A percentile compares a stretch with the other conserved stretches of the same genome.
These are phyloP conservation scores for Cottus gobio DNA, from an alignment of 2,113 vertebrate genomes.

Conservation along the genomic window DNA sequence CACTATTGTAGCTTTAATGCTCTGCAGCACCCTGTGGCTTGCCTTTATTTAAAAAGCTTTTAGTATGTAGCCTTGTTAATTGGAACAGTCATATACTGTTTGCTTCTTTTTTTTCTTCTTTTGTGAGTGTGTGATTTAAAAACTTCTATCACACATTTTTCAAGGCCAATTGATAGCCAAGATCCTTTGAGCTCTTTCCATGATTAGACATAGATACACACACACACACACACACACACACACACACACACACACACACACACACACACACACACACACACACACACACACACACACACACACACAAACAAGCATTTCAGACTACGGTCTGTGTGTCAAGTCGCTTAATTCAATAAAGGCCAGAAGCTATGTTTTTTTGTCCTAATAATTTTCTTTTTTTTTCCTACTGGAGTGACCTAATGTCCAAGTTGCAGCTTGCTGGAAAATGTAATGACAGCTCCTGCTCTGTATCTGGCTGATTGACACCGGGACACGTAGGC, in stretches of 20 bases:
- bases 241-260: neutral
- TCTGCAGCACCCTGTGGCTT: slow-evolving; percentile 53
- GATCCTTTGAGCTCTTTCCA: slow-evolving; percentile 31
- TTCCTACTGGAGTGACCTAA: slow-evolving; percentile 38
- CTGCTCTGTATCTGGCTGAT: slow-evolving; percentile 69
- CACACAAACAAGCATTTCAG: slow-evolving; percentile 8
- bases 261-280: neutral
- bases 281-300: slow-evolving; percentile 5
- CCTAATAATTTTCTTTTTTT: too few species aligned
- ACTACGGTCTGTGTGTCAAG: slow-evolving; percentile 4
- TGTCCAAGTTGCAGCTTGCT: slow-evolving; percentile 27
- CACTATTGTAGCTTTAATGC: slow-evolving; percentile 72
- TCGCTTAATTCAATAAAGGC: slow-evolving; percentile 54
- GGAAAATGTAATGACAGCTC: slow-evolving; percentile 54
- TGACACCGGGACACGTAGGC: slow-evolving; percentile 85
- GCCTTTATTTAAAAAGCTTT: slow-evolving; percentile 75
- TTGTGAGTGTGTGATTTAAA: slow-evolving; percentile 34
- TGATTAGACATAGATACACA: slow-evolving; percentile 22
- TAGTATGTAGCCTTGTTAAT: slow-evolving; percentile 70
- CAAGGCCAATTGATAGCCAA: slow-evolving; percentile 31
- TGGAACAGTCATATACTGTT: slow-evolving; percentile 61
- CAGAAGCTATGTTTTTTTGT: slow-evolving; percentile 29
- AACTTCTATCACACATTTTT: slow-evolving; percentile 38
- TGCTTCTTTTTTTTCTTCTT: slow-evolving; percentile 52
- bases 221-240: neutral